Conservation (phyloP, 2,113 vertebrate species). For the Tringa solitaria region DNA sequence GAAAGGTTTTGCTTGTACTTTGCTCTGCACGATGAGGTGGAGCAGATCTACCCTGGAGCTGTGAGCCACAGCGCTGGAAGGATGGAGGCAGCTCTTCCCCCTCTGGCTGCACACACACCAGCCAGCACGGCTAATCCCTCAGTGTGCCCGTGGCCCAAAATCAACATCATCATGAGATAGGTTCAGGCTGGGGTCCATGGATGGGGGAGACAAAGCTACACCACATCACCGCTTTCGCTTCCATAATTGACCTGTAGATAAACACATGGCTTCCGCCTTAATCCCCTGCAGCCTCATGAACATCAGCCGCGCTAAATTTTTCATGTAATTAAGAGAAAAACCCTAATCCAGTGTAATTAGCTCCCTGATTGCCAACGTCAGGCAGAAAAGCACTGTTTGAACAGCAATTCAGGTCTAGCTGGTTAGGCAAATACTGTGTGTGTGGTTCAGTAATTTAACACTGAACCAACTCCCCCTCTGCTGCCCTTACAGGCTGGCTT, state of each 20-base stretch:
- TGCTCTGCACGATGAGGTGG: not conserved
- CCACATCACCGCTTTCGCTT: not conserved
- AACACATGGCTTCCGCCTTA: conserved; percentile 51
- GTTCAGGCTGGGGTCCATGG: not conserved
- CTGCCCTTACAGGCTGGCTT: not conserved
- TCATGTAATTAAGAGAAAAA: conserved; percentile 79
- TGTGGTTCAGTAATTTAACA: conserved; percentile 7
- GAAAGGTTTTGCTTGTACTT: not conserved
- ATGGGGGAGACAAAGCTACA: not conserved
- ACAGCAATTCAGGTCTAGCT: conserved; percentile 69
- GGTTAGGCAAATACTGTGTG: conserved; percentile 70
- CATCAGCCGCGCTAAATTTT: conserved; percentile 70
- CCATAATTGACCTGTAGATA: conserved; percentile 41
- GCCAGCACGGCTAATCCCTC: not conserved
- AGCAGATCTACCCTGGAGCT: not conserved
- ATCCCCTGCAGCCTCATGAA: conserved; percentile 65
- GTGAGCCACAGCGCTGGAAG: rapidly evolving
- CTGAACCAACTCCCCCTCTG: not conserved
- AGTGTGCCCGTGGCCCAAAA: not conserved
- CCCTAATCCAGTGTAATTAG: conserved; percentile 81
- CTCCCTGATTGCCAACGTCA: conserved; percentile 74
- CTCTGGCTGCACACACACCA: not conserved
- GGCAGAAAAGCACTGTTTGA: conserved; percentile 74
- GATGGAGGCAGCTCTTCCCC: not conserved
- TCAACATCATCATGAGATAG: not conserved